These are phyloP conservation scores for Hanleya hanleyi DNA, from an alignment of 2,888 invertebrate species.

Conservation along the genomic window DNA sequence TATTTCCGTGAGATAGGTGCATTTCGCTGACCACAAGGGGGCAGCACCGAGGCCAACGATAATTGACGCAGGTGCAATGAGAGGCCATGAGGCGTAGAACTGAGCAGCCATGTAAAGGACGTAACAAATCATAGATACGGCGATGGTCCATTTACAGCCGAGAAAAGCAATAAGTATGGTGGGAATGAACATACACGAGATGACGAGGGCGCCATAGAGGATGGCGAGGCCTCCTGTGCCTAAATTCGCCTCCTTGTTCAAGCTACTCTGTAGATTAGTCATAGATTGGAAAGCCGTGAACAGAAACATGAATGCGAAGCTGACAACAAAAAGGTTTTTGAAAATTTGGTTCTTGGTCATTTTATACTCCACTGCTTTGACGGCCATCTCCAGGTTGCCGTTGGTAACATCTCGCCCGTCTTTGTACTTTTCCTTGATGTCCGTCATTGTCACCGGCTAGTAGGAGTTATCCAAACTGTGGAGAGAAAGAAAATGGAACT, in stretches of 20 bases:
- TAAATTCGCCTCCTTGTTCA: constrained; percentile 90
- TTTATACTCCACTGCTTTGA: not conserved
- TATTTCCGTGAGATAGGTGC: constrained; percentile 88
- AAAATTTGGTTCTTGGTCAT: constrained; percentile 79
- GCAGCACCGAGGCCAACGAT: constrained; percentile 96
- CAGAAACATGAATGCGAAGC: constrained; percentile 94
- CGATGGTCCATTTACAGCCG: constrained; percentile 97
- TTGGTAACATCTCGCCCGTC: not conserved
- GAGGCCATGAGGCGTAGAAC: constrained; percentile 90
- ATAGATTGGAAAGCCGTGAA: constrained; percentile 97
- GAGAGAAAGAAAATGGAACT: no score
- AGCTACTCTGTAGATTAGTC: constrained; percentile 92
- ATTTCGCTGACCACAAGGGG: constrained; percentile 99
- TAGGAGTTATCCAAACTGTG: no score
- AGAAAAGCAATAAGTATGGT: constrained; percentile 74
- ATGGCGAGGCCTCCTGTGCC: constrained; percentile 93
- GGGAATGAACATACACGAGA: constrained; percentile 93
- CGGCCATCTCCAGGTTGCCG: not conserved
- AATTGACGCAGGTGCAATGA: constrained; percentile 84
- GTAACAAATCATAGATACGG: constrained; percentile 93
- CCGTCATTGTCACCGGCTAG: no score
- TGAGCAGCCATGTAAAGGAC: constrained; percentile 96
- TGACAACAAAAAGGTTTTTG: constrained; percentile 92
- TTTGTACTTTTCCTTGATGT: not conserved
- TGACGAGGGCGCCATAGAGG: constrained; percentile 92